These are phyloP conservation scores for Disparrhopalites patrizii DNA, from an alignment of 2,888 invertebrate species.

Conservation along the genomic window DNA sequence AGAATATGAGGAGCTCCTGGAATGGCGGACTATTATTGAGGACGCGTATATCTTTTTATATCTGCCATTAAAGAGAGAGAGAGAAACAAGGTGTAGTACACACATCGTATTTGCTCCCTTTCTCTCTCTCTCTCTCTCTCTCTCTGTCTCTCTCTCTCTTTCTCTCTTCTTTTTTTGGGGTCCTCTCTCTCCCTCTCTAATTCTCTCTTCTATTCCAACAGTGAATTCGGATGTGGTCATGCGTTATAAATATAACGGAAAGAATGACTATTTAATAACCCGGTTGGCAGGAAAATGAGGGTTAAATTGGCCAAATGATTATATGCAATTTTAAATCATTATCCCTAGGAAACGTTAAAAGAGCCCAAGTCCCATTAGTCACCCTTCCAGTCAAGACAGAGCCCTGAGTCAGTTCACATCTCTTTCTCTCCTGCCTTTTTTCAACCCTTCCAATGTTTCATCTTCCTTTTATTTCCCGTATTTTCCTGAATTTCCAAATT, in stretches of 20 bases:
- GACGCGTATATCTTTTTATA: no score
- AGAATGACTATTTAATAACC: constrained; percentile 49
- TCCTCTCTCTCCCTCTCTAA: background rate
- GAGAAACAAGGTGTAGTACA: no score
- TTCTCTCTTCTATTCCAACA: no score
- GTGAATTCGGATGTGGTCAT: constrained; percentile 46
- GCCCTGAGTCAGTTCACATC: constrained; percentile 46
- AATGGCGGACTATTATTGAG: no score
- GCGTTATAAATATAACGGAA: constrained; percentile 49
- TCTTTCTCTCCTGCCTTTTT: constrained; percentile 4
- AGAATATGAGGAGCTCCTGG: no score
- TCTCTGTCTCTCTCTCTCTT: background rate
- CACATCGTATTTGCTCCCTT: background rate
- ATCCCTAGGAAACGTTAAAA: constrained; percentile 48
- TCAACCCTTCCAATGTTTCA: no score
- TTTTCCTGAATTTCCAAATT: no score
- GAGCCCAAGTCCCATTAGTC: constrained; percentile 49
- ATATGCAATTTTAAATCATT: constrained; percentile 49
- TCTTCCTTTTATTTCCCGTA: no score
- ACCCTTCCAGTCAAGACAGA: constrained; percentile 49
- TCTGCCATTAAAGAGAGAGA: no score
- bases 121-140: background rate
- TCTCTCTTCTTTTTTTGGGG: background rate
- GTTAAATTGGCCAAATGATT: constrained; percentile 49
- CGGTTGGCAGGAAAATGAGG: constrained; percentile 49